These are phyloP conservation scores for Furnarius figulus DNA, from an alignment of 2,113 vertebrate species.

Conservation along the genomic window DNA sequence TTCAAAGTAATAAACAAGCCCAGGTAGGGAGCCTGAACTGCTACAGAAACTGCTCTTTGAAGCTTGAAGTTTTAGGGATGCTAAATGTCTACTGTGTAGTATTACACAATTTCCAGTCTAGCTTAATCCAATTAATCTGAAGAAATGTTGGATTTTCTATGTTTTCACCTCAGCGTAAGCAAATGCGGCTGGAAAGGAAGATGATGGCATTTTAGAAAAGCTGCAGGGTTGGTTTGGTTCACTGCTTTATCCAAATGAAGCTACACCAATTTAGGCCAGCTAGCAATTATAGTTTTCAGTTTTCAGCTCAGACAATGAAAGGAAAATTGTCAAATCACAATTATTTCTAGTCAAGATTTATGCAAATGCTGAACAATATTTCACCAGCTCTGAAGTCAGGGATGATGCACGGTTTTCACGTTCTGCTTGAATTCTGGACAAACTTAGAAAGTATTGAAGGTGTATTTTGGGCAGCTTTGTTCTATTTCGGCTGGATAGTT, in stretches of 20 bases:
- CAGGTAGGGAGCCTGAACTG: conserved; percentile 9
- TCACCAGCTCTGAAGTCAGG: background rate
- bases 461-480: background rate
- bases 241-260: background rate
- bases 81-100: background rate
- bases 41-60: conserved; percentile 52
- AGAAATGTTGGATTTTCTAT: background rate
- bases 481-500: background rate
- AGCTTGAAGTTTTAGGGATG: background rate
- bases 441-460: background rate
- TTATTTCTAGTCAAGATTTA: background rate
- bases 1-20: conserved; percentile 50
- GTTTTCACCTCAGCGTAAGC: background rate
- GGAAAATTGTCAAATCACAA: background rate
- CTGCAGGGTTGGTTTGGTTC: background rate
- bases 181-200: background rate
- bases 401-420: background rate
- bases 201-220: background rate
- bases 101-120: background rate
- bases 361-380: background rate
- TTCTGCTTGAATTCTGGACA: background rate
- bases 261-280: background rate
- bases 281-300: background rate
- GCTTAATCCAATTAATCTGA: conserved; percentile 28
- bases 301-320: background rate